A percentile compares a stretch with the other conserved stretches of the same genome.
These are phyloP conservation scores for Phylloscopus collybita DNA, from an alignment of 2,797 vertebrate genomes.

Conservation along the genomic window DNA sequence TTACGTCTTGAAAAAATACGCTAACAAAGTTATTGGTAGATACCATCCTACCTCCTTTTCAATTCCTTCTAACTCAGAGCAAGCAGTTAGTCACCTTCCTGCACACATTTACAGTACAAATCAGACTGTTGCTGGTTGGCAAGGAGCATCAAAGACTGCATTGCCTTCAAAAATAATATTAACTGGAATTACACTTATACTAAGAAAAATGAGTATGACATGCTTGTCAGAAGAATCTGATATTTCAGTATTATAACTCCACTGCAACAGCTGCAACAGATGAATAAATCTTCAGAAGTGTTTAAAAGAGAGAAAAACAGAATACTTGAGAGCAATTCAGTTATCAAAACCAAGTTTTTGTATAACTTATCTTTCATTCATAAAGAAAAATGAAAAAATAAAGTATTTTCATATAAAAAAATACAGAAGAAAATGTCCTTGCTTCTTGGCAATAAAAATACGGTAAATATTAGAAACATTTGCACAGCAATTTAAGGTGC, in stretches of 20 bases:
- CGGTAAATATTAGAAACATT: not conserved
- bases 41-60: not conserved
- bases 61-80: not conserved
- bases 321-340: not conserved
- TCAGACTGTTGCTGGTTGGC: not conserved
- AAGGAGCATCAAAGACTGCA: not conserved
- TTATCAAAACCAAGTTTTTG: not conserved
- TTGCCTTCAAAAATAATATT: not conserved
- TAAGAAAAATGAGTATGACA: not conserved
- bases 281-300: not conserved
- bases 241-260: not conserved
- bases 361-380: not conserved
- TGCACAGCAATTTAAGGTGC: not conserved
- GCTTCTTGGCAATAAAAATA: not conserved
- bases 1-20: not conserved
- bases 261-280: not conserved
- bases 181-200: not conserved
- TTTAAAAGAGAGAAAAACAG: not conserved
- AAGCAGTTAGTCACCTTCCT: not conserved
- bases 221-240: not conserved
- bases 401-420: not conserved
- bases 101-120: not conserved
- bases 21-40: not conserved
- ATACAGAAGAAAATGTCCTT: not conserved
- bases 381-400: not conserved